Conservation (phyloP, 2,113 vertebrate genomes). For the Danionella cerebrum region DNA sequence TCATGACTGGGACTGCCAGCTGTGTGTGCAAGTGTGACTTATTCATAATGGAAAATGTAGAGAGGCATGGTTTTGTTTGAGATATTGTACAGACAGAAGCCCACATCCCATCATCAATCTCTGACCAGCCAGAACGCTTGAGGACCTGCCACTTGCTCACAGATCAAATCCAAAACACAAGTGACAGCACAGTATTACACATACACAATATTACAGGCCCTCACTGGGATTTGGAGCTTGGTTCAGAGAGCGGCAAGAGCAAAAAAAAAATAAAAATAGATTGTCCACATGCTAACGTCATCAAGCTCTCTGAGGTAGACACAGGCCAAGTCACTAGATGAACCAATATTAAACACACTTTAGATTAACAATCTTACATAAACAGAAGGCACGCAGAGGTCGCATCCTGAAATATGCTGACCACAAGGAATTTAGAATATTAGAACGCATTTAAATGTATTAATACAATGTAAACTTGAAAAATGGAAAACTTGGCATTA, state of each 20-base stretch:
- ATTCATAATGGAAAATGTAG: slow-evolving; percentile 27
- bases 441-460: no score
- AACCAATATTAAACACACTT: slow-evolving; percentile 41
- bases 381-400: neutral
- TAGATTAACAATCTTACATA: no score
- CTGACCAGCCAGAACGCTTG: neutral
- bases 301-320: slow-evolving; percentile 6
- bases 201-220: neutral
- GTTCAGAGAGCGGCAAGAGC: no score
- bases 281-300: neutral
- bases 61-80: neutral
- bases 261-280: no score
- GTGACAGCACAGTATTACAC: neutral
- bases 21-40: slow-evolving; percentile 3
- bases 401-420: neutral
- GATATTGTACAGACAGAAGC: slow-evolving; percentile 7
- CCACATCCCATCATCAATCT: slow-evolving; percentile 4
- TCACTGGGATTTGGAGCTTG: no score
- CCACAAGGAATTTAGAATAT: neutral
- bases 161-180: neutral
- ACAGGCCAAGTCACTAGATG: neutral
- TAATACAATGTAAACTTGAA: neutral
- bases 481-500: slow-evolving; percentile 46
- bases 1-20: slow-evolving; percentile 27
- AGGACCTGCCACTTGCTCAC: neutral